phyloP scores from a whole-genome alignment of 2,113 vertebrate species.

The Heterochromis multidens region DNA sequence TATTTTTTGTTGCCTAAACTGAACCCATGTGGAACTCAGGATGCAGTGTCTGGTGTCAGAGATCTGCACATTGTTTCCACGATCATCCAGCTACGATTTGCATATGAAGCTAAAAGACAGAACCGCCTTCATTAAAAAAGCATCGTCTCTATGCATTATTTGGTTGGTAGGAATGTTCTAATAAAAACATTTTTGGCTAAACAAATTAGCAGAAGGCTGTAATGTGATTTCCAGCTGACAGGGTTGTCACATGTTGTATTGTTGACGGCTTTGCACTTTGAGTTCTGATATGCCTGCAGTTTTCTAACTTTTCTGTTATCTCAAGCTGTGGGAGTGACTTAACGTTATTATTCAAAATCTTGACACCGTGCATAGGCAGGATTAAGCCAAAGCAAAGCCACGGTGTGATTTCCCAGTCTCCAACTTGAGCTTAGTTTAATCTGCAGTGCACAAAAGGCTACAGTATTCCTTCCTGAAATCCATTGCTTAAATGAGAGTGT shows the following conservation, averaged over 20 bases:
- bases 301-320: conserved; percentile 32
- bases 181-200: not conserved
- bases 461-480: conserved; percentile 32
- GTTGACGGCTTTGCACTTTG: not conserved
- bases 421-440: conserved; percentile 57
- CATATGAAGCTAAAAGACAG: not conserved
- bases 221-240: not conserved
- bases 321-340: not conserved
- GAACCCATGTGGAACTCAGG: not conserved
- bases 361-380: conserved; percentile 31
- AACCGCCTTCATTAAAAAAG: not conserved
- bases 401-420: conserved; percentile 52
- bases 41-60: not conserved
- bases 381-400: conserved; percentile 50
- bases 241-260: not conserved
- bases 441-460: conserved; percentile 45
- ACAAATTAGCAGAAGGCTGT: not conserved
- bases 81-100: not conserved
- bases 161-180: not conserved
- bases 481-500: not conserved
- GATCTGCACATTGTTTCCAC: not conserved
- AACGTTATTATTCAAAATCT: conserved; percentile 42
- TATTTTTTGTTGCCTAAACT: not conserved
- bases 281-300: conserved; percentile 14
- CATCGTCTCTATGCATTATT: not conserved